phyloP scores from a whole-genome alignment of 2,113 vertebrate species.

The Chrysochloris asiatica region DNA sequence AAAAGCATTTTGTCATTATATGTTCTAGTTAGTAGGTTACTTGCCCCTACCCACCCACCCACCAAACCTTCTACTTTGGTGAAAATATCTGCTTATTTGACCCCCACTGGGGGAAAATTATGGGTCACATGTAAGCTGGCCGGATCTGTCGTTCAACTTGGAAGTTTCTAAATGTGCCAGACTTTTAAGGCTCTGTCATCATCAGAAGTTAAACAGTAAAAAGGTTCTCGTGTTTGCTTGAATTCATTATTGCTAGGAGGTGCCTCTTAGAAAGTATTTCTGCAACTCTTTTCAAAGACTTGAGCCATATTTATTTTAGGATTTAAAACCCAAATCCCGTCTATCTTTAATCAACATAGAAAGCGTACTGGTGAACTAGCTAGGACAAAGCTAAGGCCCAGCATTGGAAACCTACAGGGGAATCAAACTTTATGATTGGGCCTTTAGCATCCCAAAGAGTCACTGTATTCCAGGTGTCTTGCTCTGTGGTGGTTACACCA shows the following conservation, averaged over 20 bases:
- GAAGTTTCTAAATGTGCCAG: constrained; percentile 5
- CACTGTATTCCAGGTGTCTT: not conserved
- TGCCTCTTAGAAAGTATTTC: not conserved
- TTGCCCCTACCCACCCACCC: no score
- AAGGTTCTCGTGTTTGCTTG: not conserved
- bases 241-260: not conserved
- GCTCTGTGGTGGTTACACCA: not conserved
- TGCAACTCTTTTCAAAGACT: not conserved
- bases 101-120: not conserved
- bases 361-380: not conserved
- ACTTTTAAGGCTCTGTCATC: not conserved
- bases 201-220: not conserved
- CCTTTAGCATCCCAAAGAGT: not conserved
- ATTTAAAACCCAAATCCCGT: not conserved
- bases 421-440: not conserved
- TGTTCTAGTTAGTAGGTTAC: not conserved
- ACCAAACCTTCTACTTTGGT: not conserved
- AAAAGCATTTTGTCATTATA: not conserved
- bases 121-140: not conserved
- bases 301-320: not conserved
- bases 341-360: not conserved
- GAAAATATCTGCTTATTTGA: not conserved
- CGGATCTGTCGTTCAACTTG: not conserved
- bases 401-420: not conserved
- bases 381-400: not conserved